Evolutionary conservation across 2,888 invertebrate species (phyloP).

Genomic region (Glomeris marginata): DNA sequence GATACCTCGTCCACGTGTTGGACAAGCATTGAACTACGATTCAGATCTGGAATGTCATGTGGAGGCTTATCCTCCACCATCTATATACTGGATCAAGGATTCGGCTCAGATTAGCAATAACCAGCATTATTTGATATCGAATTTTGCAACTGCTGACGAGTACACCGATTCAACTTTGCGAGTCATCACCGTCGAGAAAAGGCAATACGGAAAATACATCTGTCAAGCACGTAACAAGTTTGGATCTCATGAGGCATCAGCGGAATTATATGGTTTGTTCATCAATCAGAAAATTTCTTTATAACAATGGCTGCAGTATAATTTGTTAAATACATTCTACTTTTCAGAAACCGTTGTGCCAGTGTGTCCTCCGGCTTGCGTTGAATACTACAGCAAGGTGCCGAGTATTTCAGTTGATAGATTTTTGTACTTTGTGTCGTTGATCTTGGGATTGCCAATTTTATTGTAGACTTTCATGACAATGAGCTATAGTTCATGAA

Average conservation of each 20-base stretch:
- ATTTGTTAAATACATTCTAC: constrained; percentile 3
- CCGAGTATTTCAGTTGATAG: too few relatives aligned
- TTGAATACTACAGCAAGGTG: constrained; percentile 32
- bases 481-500: too few relatives aligned
- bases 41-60: constrained; percentile 91
- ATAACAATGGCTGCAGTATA: not conserved
- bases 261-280: constrained; percentile 64
- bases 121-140: constrained; percentile 77
- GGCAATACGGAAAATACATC: constrained; percentile 66
- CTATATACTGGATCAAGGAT: constrained; percentile 73
- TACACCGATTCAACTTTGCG: constrained; percentile 79
- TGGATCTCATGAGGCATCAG: constrained; percentile 59
- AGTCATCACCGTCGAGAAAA: constrained; percentile 77
- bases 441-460: too few relatives aligned
- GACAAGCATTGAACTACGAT: constrained; percentile 79
- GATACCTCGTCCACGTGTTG: constrained; percentile 53
- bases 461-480: too few relatives aligned
- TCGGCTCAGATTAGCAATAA: constrained; percentile 69
- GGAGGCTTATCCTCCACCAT: constrained; percentile 86
- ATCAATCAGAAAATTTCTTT: too few relatives aligned
- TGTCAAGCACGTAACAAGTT: constrained; percentile 82
- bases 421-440: too few relatives aligned
- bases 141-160: constrained; percentile 81
- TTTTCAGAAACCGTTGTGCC: constrained; percentile 72
- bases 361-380: constrained; percentile 85